These are phyloP conservation scores for Petrocephalus sullivani DNA, from an alignment of 2,797 vertebrate species.

Conservation along the genomic window DNA sequence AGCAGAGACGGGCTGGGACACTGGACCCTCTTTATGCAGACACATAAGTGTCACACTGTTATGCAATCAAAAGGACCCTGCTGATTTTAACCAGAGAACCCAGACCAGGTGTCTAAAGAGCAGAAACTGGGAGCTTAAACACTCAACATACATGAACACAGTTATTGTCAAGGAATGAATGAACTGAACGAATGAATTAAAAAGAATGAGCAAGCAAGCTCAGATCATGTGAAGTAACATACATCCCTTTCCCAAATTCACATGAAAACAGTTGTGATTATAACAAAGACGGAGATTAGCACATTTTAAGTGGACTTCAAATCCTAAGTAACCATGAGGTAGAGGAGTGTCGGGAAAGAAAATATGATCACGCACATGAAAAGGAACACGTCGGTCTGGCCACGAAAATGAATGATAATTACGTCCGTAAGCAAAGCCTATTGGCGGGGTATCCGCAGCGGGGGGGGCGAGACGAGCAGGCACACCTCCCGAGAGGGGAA, in stretches of 20 bases:
- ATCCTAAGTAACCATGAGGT: neutral
- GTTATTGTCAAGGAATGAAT: neutral
- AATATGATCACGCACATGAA: neutral
- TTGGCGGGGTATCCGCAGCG: neutral
- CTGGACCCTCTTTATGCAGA: neutral
- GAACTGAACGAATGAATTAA: neutral
- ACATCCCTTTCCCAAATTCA: neutral
- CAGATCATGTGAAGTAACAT: neutral
- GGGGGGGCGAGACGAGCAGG: neutral
- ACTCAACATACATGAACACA: neutral
- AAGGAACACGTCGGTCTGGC: too few relatives aligned
- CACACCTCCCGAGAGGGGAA: neutral
- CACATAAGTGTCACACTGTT: slow-evolving; percentile 20
- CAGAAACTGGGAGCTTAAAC: neutral
- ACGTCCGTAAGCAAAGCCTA: neutral
- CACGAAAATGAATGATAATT: neutral
- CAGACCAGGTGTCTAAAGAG: neutral
- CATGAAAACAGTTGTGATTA: neutral
- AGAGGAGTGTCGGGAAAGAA: neutral
- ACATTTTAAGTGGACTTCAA: neutral
- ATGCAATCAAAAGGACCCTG: slow-evolving; percentile 5
- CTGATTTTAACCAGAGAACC: neutral
- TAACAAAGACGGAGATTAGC: neutral
- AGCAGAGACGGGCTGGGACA: neutral
- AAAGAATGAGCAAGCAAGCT: neutral